Percentiles rank a stretch among this genome's conserved stretches.
phyloP scores from a whole-genome alignment of 53 echinoderm and acorn worm species.

The Pentamera pediparva region DNA sequence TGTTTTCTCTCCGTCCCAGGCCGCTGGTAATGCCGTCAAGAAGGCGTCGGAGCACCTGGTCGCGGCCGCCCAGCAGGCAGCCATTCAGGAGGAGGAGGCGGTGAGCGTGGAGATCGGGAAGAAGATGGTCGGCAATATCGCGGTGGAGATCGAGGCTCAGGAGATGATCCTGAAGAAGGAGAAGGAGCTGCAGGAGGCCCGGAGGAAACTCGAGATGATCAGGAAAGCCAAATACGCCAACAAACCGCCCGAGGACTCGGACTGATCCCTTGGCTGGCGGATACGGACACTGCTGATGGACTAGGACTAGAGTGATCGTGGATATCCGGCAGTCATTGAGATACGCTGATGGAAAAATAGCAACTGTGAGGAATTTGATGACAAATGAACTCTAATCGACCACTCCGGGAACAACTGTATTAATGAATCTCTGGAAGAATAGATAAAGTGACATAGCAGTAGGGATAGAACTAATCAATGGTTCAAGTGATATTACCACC shows the following conservation, averaged over 20 bases:
- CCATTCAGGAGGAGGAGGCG: constrained; percentile 60
- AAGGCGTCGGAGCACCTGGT: constrained; percentile 93
- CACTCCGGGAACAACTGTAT: too few relatives aligned
- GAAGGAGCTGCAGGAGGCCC: constrained; percentile 69
- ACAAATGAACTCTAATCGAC: too few relatives aligned
- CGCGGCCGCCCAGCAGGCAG: constrained; percentile 75
- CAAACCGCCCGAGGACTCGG: constrained; percentile 52
- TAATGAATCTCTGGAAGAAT: too few relatives aligned
- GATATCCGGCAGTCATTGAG: too few relatives aligned
- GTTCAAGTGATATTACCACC: too few relatives aligned
- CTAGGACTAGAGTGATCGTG: too few relatives aligned
- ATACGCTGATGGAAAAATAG: too few relatives aligned
- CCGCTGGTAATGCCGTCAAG: constrained; percentile 92
- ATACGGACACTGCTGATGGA: too few relatives aligned
- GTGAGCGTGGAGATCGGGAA: constrained; percentile 55
- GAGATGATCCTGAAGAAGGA: constrained; percentile 92
- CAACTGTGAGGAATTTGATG: too few relatives aligned
- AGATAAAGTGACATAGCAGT: too few relatives aligned
- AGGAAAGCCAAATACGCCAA: constrained; percentile 86
- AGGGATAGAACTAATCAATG: too few relatives aligned
- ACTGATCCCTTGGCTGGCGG: constrained; percentile 17
- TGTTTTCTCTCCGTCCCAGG: constrained; percentile 27
- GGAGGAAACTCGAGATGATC: constrained; percentile 76
- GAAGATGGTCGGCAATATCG: constrained; percentile 82
- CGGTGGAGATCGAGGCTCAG: constrained; percentile 94